Base-by-base conservation (phyloP, 2,888 invertebrate genomes). In the Alviniconcha strummeri region DNA sequence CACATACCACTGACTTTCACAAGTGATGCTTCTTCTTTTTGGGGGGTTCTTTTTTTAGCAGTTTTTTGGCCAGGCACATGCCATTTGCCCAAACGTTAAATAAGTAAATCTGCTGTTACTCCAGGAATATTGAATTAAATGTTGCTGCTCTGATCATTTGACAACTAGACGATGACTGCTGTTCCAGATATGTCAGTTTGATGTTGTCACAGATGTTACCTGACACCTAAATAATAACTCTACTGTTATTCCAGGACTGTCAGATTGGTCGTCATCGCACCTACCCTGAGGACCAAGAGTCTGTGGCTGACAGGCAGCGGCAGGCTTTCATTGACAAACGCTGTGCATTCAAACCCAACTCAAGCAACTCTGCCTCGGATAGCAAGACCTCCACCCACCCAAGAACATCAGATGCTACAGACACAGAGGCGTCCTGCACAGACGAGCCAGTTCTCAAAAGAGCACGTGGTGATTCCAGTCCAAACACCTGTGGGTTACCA, bases 251-350 rank as follows among this genome's bases (percentile, higher is more conserved):
- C 60, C 85, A 93, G 93, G 90, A 91, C 5, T 92, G 92, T 87
- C 92, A 92, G 78, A 88, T 93, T 85, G 93, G 93, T 8, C 84
- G 88, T 79, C 85, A 83, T 52, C 85, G 92, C 81, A 88, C 88
- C 11, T 92, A 92, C 83, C 55, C 81, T 7, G 56, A 83, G 36
- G 80, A 84, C 17, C 87, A 89, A 17, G 90, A 90, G 82, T 19
- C 64, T 36, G 19, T 64, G 54, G 80, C 90, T 6, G 91, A 92
- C 79, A 64, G 80, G 36, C 75, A 86, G 83, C 87, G 90, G 64
- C 87, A 89, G 17, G 86, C 81, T 7, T 92, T 89, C 81, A 92
- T 93, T 52, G 80, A 88, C 19, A 86, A 85, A 5, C 86, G 89
- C 17, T 87, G 87, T 78, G 19, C 76, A 36, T 4, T 56, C n/a